Evolutionary conservation across 2,888 invertebrate genomes (phyloP).

Genomic region (Dryococelus australis): DNA sequence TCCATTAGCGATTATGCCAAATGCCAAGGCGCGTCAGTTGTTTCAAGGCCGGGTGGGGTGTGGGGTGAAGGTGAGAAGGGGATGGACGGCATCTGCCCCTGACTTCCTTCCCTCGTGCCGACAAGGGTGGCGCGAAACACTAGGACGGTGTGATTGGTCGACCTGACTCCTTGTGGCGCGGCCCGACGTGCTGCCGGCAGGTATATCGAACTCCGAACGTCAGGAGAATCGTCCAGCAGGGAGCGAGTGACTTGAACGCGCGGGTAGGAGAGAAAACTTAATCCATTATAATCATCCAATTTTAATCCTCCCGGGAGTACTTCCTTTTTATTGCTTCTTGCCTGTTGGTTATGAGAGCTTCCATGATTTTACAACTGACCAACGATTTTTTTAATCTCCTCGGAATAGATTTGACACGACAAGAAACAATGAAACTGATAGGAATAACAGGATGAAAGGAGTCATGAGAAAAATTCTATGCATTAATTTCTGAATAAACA

Average conservation of each 20-base stretch:
- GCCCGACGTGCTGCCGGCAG: background rate
- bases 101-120: background rate
- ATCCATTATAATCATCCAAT: too few relatives aligned
- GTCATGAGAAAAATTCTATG: too few relatives aligned
- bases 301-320: too few relatives aligned
- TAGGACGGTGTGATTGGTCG: background rate
- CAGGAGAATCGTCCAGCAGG: background rate
- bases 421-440: too few relatives aligned
- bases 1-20: conserved; percentile 26
- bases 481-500: too few relatives aligned
- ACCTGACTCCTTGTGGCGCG: background rate
- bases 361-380: too few relatives aligned
- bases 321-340: too few relatives aligned
- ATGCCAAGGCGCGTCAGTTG: conserved; percentile 21
- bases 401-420: too few relatives aligned
- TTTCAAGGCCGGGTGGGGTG: background rate
- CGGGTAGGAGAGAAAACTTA: background rate
- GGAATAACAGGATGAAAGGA: too few relatives aligned
- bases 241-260: background rate
- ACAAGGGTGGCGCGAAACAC: background rate
- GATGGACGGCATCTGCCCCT: background rate
- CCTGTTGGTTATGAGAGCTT: too few relatives aligned
- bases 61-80: background rate
- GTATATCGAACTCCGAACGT: background rate
- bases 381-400: too few relatives aligned